Conservation (phyloP, 2,113 vertebrate genomes). For the Capreolus pygargus region DNA sequence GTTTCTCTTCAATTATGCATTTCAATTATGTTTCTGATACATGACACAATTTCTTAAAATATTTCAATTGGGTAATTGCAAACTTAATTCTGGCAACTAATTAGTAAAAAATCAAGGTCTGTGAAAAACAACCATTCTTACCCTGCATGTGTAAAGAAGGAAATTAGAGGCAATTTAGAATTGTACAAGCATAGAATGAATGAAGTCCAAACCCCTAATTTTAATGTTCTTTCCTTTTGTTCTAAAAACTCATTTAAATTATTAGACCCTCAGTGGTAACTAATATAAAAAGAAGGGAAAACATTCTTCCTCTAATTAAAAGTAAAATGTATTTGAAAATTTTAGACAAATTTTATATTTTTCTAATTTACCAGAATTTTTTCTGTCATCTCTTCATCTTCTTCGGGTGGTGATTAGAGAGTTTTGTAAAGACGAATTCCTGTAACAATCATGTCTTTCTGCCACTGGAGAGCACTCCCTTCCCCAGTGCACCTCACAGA, state of each 20-base stretch:
- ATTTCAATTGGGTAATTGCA: slow-evolving; percentile 69
- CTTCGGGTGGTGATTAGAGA: slow-evolving; percentile 37
- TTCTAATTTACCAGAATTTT: slow-evolving; percentile 32
- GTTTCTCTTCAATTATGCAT: slow-evolving; percentile 39
- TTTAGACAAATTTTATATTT: slow-evolving; percentile 31
- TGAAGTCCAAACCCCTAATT: slow-evolving; percentile 46
- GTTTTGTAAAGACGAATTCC: slow-evolving; percentile 55
- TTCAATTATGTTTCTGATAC: slow-evolving; percentile 64
- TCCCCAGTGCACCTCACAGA: slow-evolving; percentile 20
- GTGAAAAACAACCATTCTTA: slow-evolving; percentile 66
- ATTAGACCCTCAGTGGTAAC: slow-evolving; percentile 5
- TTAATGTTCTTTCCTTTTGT: slow-evolving; percentile 39
- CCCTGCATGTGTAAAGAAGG: slow-evolving; percentile 63
- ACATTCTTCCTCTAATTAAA: slow-evolving; percentile 4
- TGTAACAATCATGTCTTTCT: slow-evolving; percentile 55
- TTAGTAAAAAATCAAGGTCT: slow-evolving; percentile 67
- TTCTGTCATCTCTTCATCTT: slow-evolving; percentile 14
- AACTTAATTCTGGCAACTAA: slow-evolving; percentile 75
- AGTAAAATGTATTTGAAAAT: background rate
- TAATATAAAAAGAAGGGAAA: background rate
- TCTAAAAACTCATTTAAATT: slow-evolving; percentile 44
- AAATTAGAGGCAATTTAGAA: slow-evolving; percentile 70
- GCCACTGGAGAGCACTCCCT: slow-evolving; percentile 35
- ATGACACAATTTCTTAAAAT: slow-evolving; percentile 65
- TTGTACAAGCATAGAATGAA: slow-evolving; percentile 53